Evolutionary conservation across 1,140 invertebrate species (phyloP).

Genomic region (Holcopasites calliopsidis): DNA sequence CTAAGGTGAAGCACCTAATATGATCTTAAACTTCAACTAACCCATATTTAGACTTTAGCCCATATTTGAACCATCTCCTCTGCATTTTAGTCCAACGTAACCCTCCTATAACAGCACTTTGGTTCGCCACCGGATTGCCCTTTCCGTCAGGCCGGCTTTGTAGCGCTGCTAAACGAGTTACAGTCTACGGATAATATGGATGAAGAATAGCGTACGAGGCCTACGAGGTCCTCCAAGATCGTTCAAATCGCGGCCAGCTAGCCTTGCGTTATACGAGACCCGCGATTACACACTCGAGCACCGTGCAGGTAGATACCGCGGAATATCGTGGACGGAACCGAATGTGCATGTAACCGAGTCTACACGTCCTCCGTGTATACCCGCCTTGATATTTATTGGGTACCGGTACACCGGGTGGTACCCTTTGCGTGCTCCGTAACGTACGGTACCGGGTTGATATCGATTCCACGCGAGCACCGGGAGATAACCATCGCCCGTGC

Average conservation of each 20-base stretch:
- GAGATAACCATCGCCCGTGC: constrained; percentile 54
- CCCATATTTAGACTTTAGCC: no score
- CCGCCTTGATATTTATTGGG: constrained; percentile 59
- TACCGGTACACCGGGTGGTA: constrained; percentile 51
- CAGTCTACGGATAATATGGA: constrained; percentile 55
- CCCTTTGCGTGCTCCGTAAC: constrained; percentile 50
- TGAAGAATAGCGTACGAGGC: constrained; percentile 44
- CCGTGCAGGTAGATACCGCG: constrained; percentile 24
- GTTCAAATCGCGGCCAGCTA: not conserved
- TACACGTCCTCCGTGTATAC: constrained; percentile 24
- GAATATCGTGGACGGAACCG: not conserved
- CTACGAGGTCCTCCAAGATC: constrained; percentile 44
- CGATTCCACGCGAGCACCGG: constrained; percentile 39
- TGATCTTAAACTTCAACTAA: no score
- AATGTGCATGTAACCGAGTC: constrained; percentile 34
- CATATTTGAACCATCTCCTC: no score
- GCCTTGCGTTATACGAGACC: constrained; percentile 43
- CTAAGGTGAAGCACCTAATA: no score
- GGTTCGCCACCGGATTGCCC: not conserved
- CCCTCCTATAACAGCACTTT: no score
- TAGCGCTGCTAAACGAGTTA: constrained; percentile 37
- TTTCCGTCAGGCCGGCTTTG: not conserved
- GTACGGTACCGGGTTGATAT: constrained; percentile 46
- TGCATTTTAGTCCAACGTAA: no score
- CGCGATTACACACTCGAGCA: constrained; percentile 48